Conservation (phyloP, 2,888 invertebrate genomes). For the Candidula unifasciata region DNA sequence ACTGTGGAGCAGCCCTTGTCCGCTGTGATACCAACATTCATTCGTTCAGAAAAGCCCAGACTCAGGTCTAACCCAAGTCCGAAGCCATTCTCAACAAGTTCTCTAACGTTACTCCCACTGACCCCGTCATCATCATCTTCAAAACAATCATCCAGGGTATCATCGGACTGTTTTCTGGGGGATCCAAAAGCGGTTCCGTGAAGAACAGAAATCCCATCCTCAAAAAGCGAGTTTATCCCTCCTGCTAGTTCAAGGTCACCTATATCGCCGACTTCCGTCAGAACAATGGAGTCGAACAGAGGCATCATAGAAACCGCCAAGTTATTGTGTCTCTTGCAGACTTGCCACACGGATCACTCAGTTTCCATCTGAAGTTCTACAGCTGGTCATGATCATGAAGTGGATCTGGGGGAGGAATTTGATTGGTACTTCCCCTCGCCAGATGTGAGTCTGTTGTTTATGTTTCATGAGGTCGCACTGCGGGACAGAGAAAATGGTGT, state of each 20-base stretch:
- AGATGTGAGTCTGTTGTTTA: too few relatives aligned
- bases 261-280: conserved; percentile 43
- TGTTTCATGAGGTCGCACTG: too few relatives aligned
- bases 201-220: conserved; percentile 36
- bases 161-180: conserved; percentile 5
- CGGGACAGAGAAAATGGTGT: too few relatives aligned
- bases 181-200: conserved; percentile 43
- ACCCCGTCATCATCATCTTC: conserved; percentile 35
- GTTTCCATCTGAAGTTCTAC: too few relatives aligned
- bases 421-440: too few relatives aligned
- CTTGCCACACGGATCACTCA: not conserved
- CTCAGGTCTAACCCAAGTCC: conserved; percentile 43
- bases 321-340: not conserved
- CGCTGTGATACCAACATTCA: conserved; percentile 47
- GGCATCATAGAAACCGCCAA: not conserved
- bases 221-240: conserved; percentile 34
- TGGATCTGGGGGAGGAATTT: too few relatives aligned
- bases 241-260: conserved; percentile 41
- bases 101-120: not conserved
- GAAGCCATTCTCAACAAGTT: conserved; percentile 37
- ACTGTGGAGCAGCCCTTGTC: conserved; percentile 40
- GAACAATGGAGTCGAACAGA: conserved; percentile 40
- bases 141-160: not conserved
- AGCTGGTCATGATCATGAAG: too few relatives aligned
- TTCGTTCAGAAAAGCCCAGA: conserved; percentile 44